phyloP scores from a whole-genome alignment of 1,140 invertebrate genomes.

The Adoxophyes honmai region DNA sequence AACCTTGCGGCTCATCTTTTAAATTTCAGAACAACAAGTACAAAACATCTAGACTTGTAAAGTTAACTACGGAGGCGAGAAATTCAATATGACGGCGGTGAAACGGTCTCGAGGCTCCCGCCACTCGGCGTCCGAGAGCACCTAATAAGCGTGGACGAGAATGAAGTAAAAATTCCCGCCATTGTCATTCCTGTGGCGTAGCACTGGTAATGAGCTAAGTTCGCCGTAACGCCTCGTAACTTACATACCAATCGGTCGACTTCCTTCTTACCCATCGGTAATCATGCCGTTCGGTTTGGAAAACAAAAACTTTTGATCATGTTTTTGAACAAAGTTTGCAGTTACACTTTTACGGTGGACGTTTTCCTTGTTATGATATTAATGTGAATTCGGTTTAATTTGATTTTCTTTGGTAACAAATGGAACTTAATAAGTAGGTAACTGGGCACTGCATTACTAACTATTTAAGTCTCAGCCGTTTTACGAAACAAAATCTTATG shows the following conservation, averaged over 20 bases:
- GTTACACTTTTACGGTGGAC: slow-evolving; percentile 4
- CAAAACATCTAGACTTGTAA: slow-evolving; percentile 13
- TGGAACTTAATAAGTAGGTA: too few relatives aligned
- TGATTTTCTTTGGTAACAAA: too few relatives aligned
- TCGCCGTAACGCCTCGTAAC: slow-evolving; percentile 66
- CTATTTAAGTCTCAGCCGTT: too few relatives aligned
- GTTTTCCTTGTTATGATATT: background rate
- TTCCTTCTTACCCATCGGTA: slow-evolving; percentile 48
- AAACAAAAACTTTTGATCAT: slow-evolving; percentile 64
- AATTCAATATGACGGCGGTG: slow-evolving; percentile 43
- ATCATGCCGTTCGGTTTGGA: slow-evolving; percentile 62
- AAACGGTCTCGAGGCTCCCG: slow-evolving; percentile 30
- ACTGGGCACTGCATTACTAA: too few relatives aligned
- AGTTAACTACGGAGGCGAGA: slow-evolving; percentile 23
- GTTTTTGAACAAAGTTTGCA: slow-evolving; percentile 25
- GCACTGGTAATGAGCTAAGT: slow-evolving; percentile 72
- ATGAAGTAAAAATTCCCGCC: slow-evolving; percentile 67
- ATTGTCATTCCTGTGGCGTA: slow-evolving; percentile 67
- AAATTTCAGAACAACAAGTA: slow-evolving; percentile 3
- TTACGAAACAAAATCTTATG: too few relatives aligned
- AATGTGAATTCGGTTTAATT: too few relatives aligned
- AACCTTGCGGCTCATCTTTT: background rate
- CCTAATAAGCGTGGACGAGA: slow-evolving; percentile 58
- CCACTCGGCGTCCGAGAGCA: slow-evolving; percentile 44
- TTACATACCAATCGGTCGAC: slow-evolving; percentile 68